Base-by-base conservation (phyloP, 2,888 invertebrate species). In the Thyatira batis region DNA sequence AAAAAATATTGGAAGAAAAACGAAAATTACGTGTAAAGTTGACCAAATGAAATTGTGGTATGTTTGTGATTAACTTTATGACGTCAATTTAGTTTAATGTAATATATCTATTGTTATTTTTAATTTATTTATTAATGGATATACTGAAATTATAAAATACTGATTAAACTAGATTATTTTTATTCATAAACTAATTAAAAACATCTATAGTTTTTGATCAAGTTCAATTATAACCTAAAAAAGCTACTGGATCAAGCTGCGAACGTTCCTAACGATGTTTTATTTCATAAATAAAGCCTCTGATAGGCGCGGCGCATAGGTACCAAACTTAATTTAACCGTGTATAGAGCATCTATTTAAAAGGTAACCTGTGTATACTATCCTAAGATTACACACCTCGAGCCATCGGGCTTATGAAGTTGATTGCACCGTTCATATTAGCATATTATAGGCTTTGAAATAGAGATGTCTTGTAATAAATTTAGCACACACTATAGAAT, bases 1-100 rank as follows among this genome's bases (percentile, higher is more conserved):
- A 89, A 71, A 90, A 84, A 60, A 78, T 83, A 58, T 80, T 93
- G 62, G 84, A 92, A 62, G 89, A 93, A 57, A 93, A 92, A 63
- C 84, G 92, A 65, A 87, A 80, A 57, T 66, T 87, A 58, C 79
- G 90, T 39, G 70, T 78, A 23, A 69, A 75, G 60, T 57, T 82
- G 21, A 64, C 48, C 51, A 70, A 57, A 23, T 67, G 23, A 65
- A 56, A 49, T 54, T 30, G 53, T 52, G 59, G 53, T 54, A 11
- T 25, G n/a, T 49, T 45, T 28, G 64, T 28, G 57, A 58, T 61
- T 53, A 58, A 53, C 49, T 17, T 13, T 52, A 53, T 54, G 54
- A 48, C 20, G n/a, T 28, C 44, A 8, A 17, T 17, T 39, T 39
- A 1, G 17, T 2, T 8, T 17, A 17, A 39, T 39, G 39, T 39